Evolutionary conservation across 1,140 invertebrate species (phyloP).

Genomic region (Dendroctonus ponderosae): DNA sequence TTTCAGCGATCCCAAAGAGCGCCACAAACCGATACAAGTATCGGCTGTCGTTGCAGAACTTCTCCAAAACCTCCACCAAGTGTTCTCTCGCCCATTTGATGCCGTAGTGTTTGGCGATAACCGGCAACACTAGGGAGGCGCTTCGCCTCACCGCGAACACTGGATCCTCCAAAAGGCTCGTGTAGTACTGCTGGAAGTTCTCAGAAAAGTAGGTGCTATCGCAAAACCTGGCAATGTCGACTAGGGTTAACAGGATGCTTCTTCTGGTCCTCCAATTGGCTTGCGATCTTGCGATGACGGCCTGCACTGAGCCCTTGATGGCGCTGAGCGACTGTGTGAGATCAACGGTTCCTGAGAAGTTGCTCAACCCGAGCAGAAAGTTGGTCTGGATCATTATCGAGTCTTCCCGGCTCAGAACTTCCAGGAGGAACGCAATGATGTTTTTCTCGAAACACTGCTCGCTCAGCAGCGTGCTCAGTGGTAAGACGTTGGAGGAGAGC

Average conservation of each 20-base stretch:
- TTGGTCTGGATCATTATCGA: constrained; percentile 42
- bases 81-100: constrained; percentile 41
- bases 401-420: constrained; percentile 39
- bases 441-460: constrained; percentile 39
- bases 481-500: constrained; percentile 40
- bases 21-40: constrained; percentile 43
- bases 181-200: constrained; percentile 42
- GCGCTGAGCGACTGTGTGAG: constrained; percentile 32
- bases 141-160: constrained; percentile 44
- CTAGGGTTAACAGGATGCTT: constrained; percentile 41
- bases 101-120: constrained; percentile 44
- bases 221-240: constrained; percentile 42
- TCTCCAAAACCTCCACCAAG: constrained; percentile 38
- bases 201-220: constrained; percentile 43
- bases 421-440: constrained; percentile 39
- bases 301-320: constrained; percentile 37
- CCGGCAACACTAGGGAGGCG: constrained; percentile 43
- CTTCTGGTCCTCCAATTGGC: constrained; percentile 44
- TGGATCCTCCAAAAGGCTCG: constrained; percentile 41
- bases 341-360: constrained; percentile 34
- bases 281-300: constrained; percentile 39
- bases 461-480: constrained; percentile 35
- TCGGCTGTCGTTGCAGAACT: constrained; percentile 35
- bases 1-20: constrained; percentile 45
- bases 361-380: constrained; percentile 41